Conservation (phyloP, 2,888 invertebrate species). For the Pachycephus smyrnensis region DNA sequence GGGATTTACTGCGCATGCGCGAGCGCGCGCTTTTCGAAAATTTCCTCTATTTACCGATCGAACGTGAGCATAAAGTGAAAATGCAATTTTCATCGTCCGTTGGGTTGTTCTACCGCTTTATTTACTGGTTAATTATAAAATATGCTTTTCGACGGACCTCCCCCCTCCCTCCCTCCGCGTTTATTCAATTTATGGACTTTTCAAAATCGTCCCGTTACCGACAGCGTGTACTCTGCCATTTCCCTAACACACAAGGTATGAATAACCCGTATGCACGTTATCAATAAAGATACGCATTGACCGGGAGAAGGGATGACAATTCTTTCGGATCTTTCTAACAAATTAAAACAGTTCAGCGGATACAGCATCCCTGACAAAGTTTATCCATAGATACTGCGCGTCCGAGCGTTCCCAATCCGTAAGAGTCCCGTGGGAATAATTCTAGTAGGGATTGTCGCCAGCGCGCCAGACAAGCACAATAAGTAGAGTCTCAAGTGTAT, state of each 20-base stretch:
- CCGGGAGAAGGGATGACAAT: neutral
- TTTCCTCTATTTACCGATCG: neutral
- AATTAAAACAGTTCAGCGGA: neutral
- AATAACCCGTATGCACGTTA: neutral
- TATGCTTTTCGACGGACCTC: conserved; percentile 31
- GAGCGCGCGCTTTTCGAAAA: neutral
- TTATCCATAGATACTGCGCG: neutral
- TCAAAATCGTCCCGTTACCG: neutral
- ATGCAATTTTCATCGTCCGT: neutral
- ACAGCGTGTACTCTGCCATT: neutral
- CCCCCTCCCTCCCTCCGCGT: no score
- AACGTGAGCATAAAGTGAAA: neutral
- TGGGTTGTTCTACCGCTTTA: conserved; percentile 13
- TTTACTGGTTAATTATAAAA: conserved; percentile 36
- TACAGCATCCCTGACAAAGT: neutral
- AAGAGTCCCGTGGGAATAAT: neutral
- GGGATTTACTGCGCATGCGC: neutral
- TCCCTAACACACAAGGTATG: neutral
- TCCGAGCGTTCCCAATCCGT: neutral
- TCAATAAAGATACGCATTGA: neutral
- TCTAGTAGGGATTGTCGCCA: neutral
- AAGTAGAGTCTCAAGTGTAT: neutral
- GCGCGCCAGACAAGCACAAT: neutral
- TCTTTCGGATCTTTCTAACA: neutral
- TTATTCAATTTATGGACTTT: conserved; percentile 28